These are phyloP conservation scores for Eumacrocentrus americanus DNA, from an alignment of 2,888 invertebrate species.

Conservation along the genomic window DNA sequence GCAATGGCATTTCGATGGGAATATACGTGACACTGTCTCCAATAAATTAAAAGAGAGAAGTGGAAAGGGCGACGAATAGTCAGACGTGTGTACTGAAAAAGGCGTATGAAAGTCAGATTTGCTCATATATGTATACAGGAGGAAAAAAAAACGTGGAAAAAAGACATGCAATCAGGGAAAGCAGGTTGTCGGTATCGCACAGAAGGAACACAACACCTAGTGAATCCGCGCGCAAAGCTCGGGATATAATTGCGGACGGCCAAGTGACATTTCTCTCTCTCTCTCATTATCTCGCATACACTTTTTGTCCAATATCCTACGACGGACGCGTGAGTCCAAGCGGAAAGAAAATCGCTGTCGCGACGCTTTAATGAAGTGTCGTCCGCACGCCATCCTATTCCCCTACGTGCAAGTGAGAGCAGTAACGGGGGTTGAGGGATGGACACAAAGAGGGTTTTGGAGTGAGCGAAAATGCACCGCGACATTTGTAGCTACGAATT, in stretches of 20 bases:
- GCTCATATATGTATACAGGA: too few relatives aligned
- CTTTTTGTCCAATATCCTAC: slow-evolving; percentile 10
- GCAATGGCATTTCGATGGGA: background rate
- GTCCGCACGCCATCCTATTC: slow-evolving; percentile 32
- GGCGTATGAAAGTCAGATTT: too few relatives aligned
- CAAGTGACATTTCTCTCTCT: slow-evolving; percentile 21
- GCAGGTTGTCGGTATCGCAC: background rate
- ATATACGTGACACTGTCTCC: too few relatives aligned
- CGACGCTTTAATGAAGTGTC: slow-evolving; percentile 39
- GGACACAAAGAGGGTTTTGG: slow-evolving; percentile 18
- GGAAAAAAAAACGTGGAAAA: background rate
- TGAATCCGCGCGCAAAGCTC: slow-evolving; percentile 3
- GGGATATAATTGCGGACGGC: slow-evolving; percentile 28
- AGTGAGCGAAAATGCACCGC: background rate
- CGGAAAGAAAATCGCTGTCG: slow-evolving; percentile 27
- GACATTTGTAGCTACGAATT: slow-evolving; percentile 16
- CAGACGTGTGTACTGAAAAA: background rate
- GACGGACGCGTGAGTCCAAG: slow-evolving; percentile 24
- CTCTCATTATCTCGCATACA: background rate
- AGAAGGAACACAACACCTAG: background rate
- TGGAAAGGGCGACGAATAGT: background rate
- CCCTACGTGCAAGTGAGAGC: slow-evolving; percentile 11
- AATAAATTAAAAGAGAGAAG: background rate
- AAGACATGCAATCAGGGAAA: background rate
- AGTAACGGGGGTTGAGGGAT: background rate